Conservation (phyloP, 2,797 vertebrate species). For the Odontamblyopus lacepedii region DNA sequence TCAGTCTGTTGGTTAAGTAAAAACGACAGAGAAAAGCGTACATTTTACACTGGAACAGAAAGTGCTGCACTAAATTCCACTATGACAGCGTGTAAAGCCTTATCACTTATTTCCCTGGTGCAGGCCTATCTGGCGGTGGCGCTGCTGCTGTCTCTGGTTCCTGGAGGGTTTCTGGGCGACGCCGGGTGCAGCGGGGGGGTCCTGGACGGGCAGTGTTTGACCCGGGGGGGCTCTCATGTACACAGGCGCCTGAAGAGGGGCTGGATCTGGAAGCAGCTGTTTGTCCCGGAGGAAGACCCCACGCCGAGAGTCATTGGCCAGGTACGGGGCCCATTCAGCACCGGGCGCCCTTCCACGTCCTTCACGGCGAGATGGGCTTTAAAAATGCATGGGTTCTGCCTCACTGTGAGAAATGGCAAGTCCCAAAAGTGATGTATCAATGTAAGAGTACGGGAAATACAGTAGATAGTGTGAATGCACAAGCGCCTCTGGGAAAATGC, state of each 20-base stretch:
- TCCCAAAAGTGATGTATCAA: conserved; percentile 12
- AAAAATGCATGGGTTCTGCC: conserved; percentile 33
- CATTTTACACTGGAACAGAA: too few relatives aligned
- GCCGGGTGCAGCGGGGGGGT: conserved; percentile 43
- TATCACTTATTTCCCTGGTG: background rate
- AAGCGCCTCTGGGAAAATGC: background rate
- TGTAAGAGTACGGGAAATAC: background rate
- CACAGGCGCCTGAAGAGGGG: conserved; percentile 77
- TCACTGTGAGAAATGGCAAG: conserved; percentile 6
- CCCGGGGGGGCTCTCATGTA: conserved; percentile 49
- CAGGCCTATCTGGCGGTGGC: conserved; percentile 50
- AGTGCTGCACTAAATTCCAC: too few relatives aligned
- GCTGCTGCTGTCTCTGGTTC: conserved; percentile 62
- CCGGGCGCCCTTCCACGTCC: conserved; percentile 63
- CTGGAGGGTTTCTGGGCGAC: conserved; percentile 58
- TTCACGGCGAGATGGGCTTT: conserved; percentile 43
- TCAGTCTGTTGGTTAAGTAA: too few relatives aligned
- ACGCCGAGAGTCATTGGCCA: conserved; percentile 81
- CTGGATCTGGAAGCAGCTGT: conserved; percentile 88
- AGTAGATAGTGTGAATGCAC: background rate
- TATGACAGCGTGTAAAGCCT: background rate
- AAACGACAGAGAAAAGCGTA: too few relatives aligned
- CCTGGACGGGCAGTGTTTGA: conserved; percentile 51
- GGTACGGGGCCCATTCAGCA: conserved; percentile 74
- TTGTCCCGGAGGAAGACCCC: conserved; percentile 85